Evolutionary conservation across 1,140 invertebrate genomes (phyloP), one percentile per base, ranked within the genome.

Genomic region (Laodelphax striatellus): DNA sequence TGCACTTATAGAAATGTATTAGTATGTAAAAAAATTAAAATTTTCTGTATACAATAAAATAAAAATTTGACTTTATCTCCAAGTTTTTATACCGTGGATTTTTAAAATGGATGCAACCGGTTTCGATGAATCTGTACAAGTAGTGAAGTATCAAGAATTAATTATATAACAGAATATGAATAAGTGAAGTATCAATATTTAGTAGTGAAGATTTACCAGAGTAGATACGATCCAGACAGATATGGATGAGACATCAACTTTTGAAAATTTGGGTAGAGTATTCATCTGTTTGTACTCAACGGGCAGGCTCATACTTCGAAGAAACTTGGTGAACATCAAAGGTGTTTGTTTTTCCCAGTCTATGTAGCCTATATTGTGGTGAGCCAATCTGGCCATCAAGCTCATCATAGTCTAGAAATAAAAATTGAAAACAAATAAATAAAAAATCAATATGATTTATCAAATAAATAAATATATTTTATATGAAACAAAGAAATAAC

Each of bases 291-390:
- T 89, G 64, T 87, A 88, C 38, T 79, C 77, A 11, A 94, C 88
- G 13, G 90, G 89, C 17, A 95, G 75, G 68, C 87, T 84, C 52
- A 94, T 81, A 54, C 80, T 82, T 54, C 85, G 77, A 43, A 92
- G 70, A 65, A 96, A 83, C 64, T 85, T 79, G 5, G 84, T 85
- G 69, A 92, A 95, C 75, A 97, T 89, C 60, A 84, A 75, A 0
- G 89, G 83, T 34, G 92, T 77, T 68, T 91, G 80, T 0, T 87
- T 87, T 60, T 84, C 82, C 92, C 92, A 97, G 67, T 97, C 84
- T 57, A 97, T 85, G 43, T 85, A 84, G 0, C 93, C 92, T 60
- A 92, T 84, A 70, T 87, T 91, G 62, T 82, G 75, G 59, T 76
- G 75, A 1, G 91, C 85, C 6, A 94, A 70, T 60, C 81, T 79